Conservation (phyloP, 2,797 vertebrate genomes). For the Petrocephalus sullivani region DNA sequence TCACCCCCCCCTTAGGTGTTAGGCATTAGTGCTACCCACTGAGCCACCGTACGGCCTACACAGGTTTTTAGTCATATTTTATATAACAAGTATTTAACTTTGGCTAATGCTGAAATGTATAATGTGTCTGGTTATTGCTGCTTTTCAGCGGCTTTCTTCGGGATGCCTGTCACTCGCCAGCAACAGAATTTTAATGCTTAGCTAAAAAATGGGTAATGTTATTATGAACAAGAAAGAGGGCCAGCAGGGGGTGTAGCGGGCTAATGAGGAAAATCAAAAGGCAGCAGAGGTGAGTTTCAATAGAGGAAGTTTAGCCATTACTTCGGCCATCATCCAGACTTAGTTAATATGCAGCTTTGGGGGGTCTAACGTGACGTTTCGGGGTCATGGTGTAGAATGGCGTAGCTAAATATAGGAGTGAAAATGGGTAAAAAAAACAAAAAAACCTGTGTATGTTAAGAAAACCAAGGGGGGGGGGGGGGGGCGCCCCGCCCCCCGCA, state of each 20-base stretch:
- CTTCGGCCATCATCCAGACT: background rate
- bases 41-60: background rate
- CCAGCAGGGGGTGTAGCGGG: background rate
- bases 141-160: background rate
- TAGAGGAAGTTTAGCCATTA: background rate
- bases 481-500: too few relatives aligned
- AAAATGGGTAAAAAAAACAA: background rate
- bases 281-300: background rate
- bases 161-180: background rate
- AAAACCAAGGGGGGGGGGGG: background rate
- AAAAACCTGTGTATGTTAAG: background rate
- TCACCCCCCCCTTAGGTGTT: background rate
- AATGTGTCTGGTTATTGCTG: background rate
- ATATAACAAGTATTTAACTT: background rate
- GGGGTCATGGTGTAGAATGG: background rate
- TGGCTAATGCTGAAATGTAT: background rate
- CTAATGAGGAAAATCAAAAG: background rate
- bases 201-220: background rate
- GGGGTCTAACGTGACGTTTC: background rate
- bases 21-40: background rate
- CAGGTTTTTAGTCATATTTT: background rate
- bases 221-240: background rate
- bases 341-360: background rate
- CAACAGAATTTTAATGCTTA: background rate
- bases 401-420: background rate